These are phyloP conservation scores for Quadriops clusia DNA, from an alignment of 2,888 invertebrate species.

Conservation along the genomic window DNA sequence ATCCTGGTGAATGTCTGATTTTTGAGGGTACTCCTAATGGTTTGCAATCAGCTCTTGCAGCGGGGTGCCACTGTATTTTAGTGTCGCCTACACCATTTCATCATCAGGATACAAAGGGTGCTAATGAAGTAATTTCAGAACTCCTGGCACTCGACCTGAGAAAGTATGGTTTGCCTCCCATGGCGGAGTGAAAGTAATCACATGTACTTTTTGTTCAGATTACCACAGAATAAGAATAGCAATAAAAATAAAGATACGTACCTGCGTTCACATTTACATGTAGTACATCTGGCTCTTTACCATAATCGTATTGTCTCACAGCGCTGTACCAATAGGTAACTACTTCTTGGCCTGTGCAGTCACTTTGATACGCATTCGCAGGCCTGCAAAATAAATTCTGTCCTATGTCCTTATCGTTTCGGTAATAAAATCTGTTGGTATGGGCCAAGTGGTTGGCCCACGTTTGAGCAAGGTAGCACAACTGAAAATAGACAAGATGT, in stretches of 20 bases:
- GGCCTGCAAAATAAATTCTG: constrained; percentile 70
- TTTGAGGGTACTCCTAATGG: too few relatives aligned
- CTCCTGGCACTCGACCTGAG: too few relatives aligned
- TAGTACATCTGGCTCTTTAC: constrained; percentile 58
- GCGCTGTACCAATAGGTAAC: constrained; percentile 74
- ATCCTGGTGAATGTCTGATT: too few relatives aligned
- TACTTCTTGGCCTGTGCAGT: constrained; percentile 65
- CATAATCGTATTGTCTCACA: constrained; percentile 61
- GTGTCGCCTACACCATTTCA: too few relatives aligned
- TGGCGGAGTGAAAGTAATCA: too few relatives aligned
- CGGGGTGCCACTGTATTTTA: too few relatives aligned
- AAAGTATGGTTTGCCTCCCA: too few relatives aligned
- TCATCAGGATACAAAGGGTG: too few relatives aligned
- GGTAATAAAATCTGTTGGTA: constrained; percentile 65
- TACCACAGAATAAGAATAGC: too few relatives aligned
- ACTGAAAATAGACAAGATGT: constrained; percentile 37
- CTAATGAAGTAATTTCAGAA: too few relatives aligned
- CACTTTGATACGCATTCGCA: constrained; percentile 52
- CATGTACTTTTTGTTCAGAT: too few relatives aligned
- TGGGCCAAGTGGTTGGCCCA: constrained; percentile 83
- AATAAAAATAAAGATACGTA: constrained; percentile 33
- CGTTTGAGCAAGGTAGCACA: constrained; percentile 70
- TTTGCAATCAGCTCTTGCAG: too few relatives aligned
- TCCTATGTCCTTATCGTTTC: constrained; percentile 65
- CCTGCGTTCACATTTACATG: constrained; percentile 72